Conservation (phyloP, 2,797 vertebrate species). For the Oceanodroma leucorhoa region DNA sequence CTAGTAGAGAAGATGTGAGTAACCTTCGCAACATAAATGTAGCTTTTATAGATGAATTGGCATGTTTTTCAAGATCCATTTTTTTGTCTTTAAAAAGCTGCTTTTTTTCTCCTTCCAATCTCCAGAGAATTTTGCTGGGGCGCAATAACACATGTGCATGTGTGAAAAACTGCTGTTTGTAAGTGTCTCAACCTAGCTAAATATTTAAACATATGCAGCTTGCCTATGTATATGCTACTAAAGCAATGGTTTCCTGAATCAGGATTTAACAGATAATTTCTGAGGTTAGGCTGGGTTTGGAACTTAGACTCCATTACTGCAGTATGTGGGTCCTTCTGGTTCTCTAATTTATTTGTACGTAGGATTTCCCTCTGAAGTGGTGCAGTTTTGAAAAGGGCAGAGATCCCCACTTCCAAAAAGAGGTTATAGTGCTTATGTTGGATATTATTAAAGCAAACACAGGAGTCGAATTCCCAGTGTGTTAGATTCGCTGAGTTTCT, state of each 20-base stretch:
- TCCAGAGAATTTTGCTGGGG: background rate
- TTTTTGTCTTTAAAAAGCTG: background rate
- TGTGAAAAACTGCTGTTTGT: background rate
- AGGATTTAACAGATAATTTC: background rate
- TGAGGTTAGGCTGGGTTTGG: background rate
- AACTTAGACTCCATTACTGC: background rate
- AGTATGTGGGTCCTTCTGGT: background rate
- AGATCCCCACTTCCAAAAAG: background rate
- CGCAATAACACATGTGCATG: background rate
- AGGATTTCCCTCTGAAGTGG: background rate
- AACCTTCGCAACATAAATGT: background rate
- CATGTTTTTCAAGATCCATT: background rate
- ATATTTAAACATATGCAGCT: background rate
- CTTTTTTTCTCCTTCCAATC: background rate
- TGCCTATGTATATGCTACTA: background rate
- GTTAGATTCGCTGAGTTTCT: background rate
- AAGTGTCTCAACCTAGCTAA: background rate
- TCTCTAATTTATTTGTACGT: background rate
- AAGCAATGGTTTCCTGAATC: background rate
- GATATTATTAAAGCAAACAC: background rate
- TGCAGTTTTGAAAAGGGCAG: background rate
- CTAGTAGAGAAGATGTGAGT: background rate
- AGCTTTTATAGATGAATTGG: background rate
- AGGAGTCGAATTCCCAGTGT: background rate
- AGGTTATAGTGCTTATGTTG: background rate